A percentile compares a stretch with the other conserved stretches of the same genome.
These are phyloP conservation scores for Corydoras maculifer DNA, from an alignment of 2,113 vertebrate genomes.

Conservation along the genomic window DNA sequence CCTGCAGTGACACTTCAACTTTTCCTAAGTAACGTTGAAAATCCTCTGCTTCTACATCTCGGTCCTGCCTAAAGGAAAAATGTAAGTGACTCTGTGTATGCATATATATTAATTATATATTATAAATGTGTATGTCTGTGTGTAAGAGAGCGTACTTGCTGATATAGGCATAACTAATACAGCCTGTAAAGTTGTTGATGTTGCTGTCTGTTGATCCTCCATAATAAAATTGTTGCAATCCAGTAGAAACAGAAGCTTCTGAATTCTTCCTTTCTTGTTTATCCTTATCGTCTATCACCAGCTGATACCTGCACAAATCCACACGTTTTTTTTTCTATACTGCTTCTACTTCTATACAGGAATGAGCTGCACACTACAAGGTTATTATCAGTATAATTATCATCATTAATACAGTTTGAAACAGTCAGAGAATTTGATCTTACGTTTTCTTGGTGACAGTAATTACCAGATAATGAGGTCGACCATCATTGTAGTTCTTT, in stretches of 20 bases:
- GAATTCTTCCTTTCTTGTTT: constrained; percentile 68
- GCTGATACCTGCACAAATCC: constrained; percentile 68
- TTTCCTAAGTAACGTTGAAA: constrained; percentile 88
- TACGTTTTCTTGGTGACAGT: constrained; percentile 79
- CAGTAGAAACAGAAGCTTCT: constrained; percentile 47
- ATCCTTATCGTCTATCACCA: constrained; percentile 83
- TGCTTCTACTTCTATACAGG: no score
- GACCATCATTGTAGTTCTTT: constrained; percentile 81
- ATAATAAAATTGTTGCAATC: constrained; percentile 75
- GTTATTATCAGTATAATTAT: no score
- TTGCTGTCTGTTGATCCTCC: constrained; percentile 78
- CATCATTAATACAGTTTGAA: no score
- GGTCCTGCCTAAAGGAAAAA: constrained; percentile 70
- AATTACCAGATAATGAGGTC: constrained; percentile 78
- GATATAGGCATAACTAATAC: constrained; percentile 91
- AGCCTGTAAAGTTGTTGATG: constrained; percentile 88
- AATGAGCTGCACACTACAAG: no score
- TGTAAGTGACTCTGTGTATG: neutral
- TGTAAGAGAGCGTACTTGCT: constrained; percentile 68
- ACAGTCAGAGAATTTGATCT: constrained; percentile 21
- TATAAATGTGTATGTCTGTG: neutral
- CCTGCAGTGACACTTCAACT: constrained; percentile 78
- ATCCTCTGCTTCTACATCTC: constrained; percentile 90
- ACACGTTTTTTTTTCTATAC: neutral
- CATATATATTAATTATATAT: no score